These are phyloP conservation scores for Trichogramma evanescens DNA, from an alignment of 2,888 invertebrate genomes.

Conservation along the genomic window DNA sequence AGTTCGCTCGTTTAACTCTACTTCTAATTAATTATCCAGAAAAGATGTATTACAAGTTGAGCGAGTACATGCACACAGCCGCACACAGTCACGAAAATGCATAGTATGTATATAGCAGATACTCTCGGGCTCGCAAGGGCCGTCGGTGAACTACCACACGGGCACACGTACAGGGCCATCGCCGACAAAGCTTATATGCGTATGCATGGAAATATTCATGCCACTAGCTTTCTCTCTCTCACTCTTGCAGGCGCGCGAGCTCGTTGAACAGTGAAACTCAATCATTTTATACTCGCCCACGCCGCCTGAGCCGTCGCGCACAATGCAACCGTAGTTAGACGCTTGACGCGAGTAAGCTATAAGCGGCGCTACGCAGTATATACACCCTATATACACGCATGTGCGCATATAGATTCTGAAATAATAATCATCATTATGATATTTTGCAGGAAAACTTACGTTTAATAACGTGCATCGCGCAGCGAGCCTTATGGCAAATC, in stretches of 20 bases:
- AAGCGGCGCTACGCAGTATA: not conserved
- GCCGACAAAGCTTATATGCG: too few species aligned
- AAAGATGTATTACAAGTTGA: constrained; percentile 20
- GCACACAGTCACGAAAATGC: too few species aligned
- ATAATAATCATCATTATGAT: constrained; percentile 14
- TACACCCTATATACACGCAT: not conserved
- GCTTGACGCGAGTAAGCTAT: too few species aligned
- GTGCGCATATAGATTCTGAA: too few species aligned
- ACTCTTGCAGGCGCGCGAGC: not conserved
- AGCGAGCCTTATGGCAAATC: not conserved
- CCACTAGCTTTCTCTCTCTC: too few species aligned
- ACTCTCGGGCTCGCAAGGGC: too few species aligned
- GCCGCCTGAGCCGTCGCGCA: not conserved
- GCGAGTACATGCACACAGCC: too few species aligned
- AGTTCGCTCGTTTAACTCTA: not conserved
- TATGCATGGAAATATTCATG: constrained; percentile 13
- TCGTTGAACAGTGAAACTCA: constrained; percentile 17
- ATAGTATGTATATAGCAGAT: too few species aligned
- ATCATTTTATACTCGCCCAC: constrained; percentile 12
- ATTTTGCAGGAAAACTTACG: constrained; percentile 13
- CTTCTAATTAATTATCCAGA: constrained; percentile 21
- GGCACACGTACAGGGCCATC: too few species aligned
- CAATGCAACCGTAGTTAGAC: constrained; percentile 5
- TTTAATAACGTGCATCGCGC: constrained; percentile 7
- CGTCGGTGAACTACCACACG: too few species aligned